Percentiles rank a stretch among this genome's conserved stretches.
Evolutionary conservation across 2,797 vertebrate genomes (phyloP).

Genomic region (Poeciliopsis presidionis): DNA sequence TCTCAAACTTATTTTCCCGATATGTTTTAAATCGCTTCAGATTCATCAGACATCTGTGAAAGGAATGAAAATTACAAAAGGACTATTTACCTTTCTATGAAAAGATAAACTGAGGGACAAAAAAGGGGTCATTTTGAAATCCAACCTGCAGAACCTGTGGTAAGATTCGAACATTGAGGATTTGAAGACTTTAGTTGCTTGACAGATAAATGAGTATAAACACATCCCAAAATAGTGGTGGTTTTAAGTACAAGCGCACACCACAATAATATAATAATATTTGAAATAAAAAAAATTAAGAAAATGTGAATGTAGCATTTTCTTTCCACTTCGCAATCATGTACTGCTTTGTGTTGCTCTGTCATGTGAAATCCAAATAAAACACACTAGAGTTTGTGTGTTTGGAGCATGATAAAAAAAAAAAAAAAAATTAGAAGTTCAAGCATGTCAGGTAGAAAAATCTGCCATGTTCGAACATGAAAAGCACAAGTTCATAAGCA

Average conservation of each 20-base stretch:
- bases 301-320: not conserved
- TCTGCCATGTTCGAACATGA: no score
- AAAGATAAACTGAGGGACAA: not conserved
- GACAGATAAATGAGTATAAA: not conserved
- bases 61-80: not conserved
- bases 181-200: not conserved
- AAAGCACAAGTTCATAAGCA: not conserved
- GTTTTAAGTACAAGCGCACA: not conserved
- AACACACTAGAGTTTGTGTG: not conserved
- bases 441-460: not conserved
- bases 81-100: not conserved
- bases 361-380: not conserved
- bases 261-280: not conserved
- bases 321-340: not conserved
- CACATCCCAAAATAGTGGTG: not conserved
- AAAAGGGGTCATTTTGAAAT: not conserved
- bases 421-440: not conserved
- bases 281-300: no score
- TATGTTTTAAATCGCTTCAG: constrained; percentile 13
- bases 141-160: not conserved
- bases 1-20: constrained; percentile 37
- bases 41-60: not conserved
- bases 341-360: not conserved
- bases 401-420: not conserved
- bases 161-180: not conserved